phyloP scores from a whole-genome alignment of 2,113 vertebrate species.

The Morone saxatilis region DNA sequence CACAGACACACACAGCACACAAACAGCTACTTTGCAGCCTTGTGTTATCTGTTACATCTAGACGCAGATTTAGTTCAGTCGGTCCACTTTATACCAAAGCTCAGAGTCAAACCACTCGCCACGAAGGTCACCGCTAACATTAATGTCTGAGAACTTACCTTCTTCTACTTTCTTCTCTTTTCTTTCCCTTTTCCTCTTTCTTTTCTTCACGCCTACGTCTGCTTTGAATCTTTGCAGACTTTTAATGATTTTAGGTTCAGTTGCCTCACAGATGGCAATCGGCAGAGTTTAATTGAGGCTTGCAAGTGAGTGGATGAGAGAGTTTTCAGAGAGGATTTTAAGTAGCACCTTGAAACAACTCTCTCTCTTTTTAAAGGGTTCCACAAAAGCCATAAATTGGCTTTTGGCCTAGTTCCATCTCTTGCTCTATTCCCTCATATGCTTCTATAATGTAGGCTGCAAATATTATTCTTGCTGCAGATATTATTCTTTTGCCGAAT shows the following conservation, averaged over 20 bases:
- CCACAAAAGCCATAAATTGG: conserved; percentile 62
- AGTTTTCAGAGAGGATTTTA: conserved; percentile 47
- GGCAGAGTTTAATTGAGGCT: conserved; percentile 60
- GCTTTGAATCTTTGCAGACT: conserved; percentile 55
- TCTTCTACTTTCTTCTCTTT: not conserved
- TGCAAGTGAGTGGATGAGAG: conserved; percentile 39
- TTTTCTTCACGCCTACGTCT: conserved; percentile 5
- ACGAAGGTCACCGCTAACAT: conserved; percentile 36
- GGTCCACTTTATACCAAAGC: not conserved
- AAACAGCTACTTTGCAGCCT: not conserved
- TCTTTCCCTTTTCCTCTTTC: not conserved
- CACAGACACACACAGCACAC: not conserved
- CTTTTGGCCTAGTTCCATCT: conserved; percentile 65
- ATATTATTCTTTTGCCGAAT: conserved; percentile 73
- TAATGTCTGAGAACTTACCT: conserved; percentile 6
- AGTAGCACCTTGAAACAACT: conserved; percentile 57
- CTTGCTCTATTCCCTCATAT: conserved; percentile 35
- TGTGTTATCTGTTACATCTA: conserved; percentile 16
- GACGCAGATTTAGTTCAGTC: not conserved
- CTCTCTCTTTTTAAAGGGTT: conserved; percentile 16
- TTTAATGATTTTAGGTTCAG: conserved; percentile 63
- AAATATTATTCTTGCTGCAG: conserved; percentile 67
- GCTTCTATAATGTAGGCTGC: conserved; percentile 56
- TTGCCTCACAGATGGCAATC: conserved; percentile 57
- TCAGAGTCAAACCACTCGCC: conserved; percentile 2